These are phyloP conservation scores for Melolontha melolontha DNA, from an alignment of 2,888 invertebrate species.

Conservation along the genomic window DNA sequence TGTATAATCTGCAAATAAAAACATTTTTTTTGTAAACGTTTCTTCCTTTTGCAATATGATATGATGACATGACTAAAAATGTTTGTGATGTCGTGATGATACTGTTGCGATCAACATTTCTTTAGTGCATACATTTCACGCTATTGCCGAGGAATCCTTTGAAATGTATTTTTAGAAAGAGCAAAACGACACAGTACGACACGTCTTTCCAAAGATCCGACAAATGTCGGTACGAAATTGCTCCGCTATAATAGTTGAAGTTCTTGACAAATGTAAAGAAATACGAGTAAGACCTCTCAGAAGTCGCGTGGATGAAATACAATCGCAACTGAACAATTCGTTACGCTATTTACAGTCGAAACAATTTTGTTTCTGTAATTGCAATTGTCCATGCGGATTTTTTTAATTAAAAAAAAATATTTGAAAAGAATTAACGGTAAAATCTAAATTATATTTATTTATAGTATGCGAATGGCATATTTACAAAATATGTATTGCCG, in stretches of 20 bases:
- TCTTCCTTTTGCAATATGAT: slow-evolving; percentile 29
- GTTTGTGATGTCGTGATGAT: slow-evolving; percentile 42
- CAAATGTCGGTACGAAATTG: slow-evolving; percentile 45
- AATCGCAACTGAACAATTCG: slow-evolving; percentile 33
- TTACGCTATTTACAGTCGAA: slow-evolving; percentile 21
- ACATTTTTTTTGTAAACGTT: too few relatives aligned
- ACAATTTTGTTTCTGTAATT: slow-evolving; percentile 26
- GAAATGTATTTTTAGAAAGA: slow-evolving; percentile 51
- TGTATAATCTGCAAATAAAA: too few relatives aligned
- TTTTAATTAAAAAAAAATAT: too few relatives aligned
- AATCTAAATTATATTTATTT: too few relatives aligned
- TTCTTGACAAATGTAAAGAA: slow-evolving; percentile 44
- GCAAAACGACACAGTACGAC: slow-evolving; percentile 33
- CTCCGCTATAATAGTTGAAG: slow-evolving; percentile 45
- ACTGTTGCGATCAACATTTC: slow-evolving; percentile 50
- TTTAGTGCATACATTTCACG: slow-evolving; percentile 48
- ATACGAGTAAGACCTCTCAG: slow-evolving; percentile 37
- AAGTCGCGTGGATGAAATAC: slow-evolving; percentile 35
- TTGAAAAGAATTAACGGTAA: too few relatives aligned
- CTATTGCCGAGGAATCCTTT: slow-evolving; percentile 50
- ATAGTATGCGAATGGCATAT: too few relatives aligned
- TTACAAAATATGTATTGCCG: too few relatives aligned
- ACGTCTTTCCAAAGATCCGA: slow-evolving; percentile 14
- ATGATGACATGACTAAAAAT: slow-evolving; percentile 41
- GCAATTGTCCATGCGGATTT: not conserved